Base-by-base conservation (phyloP, 2,797 vertebrate species). In the Coranthus polyacanthus region DNA sequence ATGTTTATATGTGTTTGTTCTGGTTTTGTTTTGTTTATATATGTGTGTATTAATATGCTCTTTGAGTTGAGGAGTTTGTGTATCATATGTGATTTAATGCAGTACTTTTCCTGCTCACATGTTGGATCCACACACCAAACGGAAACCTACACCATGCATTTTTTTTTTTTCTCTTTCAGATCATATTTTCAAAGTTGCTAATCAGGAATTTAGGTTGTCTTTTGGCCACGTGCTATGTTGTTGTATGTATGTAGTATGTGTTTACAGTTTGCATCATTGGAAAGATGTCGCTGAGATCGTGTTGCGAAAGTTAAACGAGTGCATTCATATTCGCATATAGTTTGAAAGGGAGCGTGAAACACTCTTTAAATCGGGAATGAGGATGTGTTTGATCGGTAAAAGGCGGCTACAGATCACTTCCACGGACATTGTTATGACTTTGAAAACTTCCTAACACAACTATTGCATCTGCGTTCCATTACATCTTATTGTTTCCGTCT, bases 1-100 rank as follows among this genome's bases (percentile, higher is more conserved):
- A 83, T 88, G 81, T 87, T 81, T 18, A 81, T 73, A 69, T 71
- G 56, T 83, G 65, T 80, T 73, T 77, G 21, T 62, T 74, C 6
- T 45, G 67, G 79, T 75, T 49, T 61, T 62, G 46, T 79, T 63
- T 65, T 83, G 52, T 82, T 76, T 55, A 80, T 71, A 64, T 76
- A 29, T 79, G 51, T 85, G 64, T 82, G 37, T 71, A 63, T 56
- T 75, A 18, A 65, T 79, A 47, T 79, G 49, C 44, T 71, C 41
- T 76, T 77, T 38, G 24, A 52, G 32, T 58, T 62, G 50, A 26
- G 24, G n/a, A n/a, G 68, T 69, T 75, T 42, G 15, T 64, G 53
- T 52, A 44, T 72, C n/a, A 18, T 42, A 26, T 81, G 75, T 65
- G 49, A 62, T 62, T 72, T 58, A 37, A 46, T 78, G 67, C 58